phyloP scores from a whole-genome alignment of 2,113 vertebrate species.

The Pao palembangensis region DNA sequence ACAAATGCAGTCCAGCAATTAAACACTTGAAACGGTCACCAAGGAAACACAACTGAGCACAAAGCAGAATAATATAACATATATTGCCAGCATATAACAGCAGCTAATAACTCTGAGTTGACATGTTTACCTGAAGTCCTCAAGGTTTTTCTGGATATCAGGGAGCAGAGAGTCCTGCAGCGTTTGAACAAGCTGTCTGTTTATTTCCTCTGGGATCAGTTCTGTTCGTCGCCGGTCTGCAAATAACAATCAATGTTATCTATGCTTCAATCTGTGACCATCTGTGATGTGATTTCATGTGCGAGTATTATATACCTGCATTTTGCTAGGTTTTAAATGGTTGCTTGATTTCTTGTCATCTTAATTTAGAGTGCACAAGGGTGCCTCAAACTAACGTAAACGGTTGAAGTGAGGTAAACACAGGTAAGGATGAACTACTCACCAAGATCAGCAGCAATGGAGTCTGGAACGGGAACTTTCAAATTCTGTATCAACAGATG shows the following conservation, averaged over 20 bases:
- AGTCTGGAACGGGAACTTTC: constrained; percentile 90
- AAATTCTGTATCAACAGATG: constrained; percentile 78
- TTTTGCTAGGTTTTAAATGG: constrained; percentile 10
- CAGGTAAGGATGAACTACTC: constrained; percentile 28
- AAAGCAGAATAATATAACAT: background rate
- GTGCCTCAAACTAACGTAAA: constrained; percentile 8
- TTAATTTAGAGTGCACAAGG: background rate
- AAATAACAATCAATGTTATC: constrained; percentile 23
- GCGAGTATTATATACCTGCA: too few species aligned
- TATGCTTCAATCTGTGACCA: background rate
- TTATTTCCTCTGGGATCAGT: constrained; percentile 90
- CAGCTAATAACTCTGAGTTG: background rate
- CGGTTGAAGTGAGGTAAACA: constrained; percentile 5
- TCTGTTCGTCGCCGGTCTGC: constrained; percentile 89
- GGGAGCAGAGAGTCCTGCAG: constrained; percentile 88
- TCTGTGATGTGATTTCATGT: too few species aligned
- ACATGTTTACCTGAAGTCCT: constrained; percentile 87
- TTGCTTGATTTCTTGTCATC: constrained; percentile 40
- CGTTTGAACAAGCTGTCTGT: constrained; percentile 88
- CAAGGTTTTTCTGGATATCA: constrained; percentile 90
- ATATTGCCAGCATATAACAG: background rate
- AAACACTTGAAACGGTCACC: too few species aligned
- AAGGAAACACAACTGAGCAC: too few species aligned
- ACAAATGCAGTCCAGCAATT: background rate
- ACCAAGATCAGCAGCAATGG: constrained; percentile 90